phyloP scores from a whole-genome alignment of 37 sponge, comb jelly and placozoan genomes.

The Geodia barretti region DNA sequence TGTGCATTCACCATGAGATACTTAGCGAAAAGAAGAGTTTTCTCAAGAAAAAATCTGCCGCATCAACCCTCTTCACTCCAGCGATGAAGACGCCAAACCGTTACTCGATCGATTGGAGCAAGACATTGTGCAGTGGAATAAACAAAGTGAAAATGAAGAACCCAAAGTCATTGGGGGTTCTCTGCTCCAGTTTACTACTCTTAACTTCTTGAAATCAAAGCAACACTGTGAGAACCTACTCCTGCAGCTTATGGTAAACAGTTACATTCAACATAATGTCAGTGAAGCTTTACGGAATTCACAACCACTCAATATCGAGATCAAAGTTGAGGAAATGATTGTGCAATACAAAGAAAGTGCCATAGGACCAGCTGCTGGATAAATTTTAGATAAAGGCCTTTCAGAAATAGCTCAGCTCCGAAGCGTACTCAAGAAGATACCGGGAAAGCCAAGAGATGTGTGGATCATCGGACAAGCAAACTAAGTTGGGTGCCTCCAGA shows the following conservation, averaged over 20 bases:
- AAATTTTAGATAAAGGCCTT: conserved; percentile 14
- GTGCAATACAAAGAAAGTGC: conserved; percentile 14
- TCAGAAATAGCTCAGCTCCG: background rate
- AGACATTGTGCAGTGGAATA: background rate
- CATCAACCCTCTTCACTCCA: background rate
- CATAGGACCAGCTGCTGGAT: background rate
- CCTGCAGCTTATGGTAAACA: no score
- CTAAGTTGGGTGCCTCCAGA: no score
- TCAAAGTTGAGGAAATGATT: background rate
- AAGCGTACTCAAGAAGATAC: no score
- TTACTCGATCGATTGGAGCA: background rate
- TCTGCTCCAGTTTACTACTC: conserved; percentile 4
- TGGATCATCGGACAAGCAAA: no score
- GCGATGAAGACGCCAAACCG: background rate
- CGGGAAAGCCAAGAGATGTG: no score
- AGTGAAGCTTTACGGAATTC: no score
- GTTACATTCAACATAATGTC: no score
- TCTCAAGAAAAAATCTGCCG: background rate
- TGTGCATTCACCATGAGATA: background rate
- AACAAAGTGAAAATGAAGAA: background rate
- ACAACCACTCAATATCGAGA: no score
- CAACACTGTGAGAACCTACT: background rate
- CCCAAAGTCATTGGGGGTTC: conserved; percentile 22
- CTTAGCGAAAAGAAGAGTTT: background rate
- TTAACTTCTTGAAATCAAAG: conserved; percentile 23